phyloP scores from a whole-genome alignment of 2,797 vertebrate species.

The Forpus xanthops region DNA sequence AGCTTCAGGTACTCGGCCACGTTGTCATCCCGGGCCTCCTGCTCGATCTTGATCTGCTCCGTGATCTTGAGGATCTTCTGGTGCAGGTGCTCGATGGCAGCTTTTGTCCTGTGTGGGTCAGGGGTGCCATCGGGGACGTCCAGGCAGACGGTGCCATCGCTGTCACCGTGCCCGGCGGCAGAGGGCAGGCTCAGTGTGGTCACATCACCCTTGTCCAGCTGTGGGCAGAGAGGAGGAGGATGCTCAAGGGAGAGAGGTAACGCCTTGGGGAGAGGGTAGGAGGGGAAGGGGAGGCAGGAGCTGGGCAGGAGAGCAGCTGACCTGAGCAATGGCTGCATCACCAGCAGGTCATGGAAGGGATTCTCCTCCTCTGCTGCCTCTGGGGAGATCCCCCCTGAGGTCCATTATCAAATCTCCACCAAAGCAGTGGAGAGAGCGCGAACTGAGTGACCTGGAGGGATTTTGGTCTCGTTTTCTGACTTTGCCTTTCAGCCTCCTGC shows the following conservation, averaged over 20 bases:
- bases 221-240: background rate
- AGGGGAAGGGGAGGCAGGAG: background rate
- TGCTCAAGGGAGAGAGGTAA: background rate
- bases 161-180: constrained; percentile 85
- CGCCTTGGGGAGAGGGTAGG: accelerated
- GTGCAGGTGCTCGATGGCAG: constrained; percentile 93
- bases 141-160: constrained; percentile 89
- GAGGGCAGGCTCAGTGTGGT: constrained; percentile 82
- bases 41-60: constrained; percentile 97
- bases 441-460: background rate
- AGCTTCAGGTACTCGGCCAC: constrained; percentile 97
- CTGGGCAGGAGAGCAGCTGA: background rate
- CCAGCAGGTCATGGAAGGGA: background rate
- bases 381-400: background rate
- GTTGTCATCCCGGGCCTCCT: constrained; percentile 96
- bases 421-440: background rate
- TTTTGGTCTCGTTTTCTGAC: background rate
- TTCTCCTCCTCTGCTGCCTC: background rate
- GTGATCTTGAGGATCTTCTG: constrained; percentile 99
- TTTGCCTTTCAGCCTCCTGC: background rate
- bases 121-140: constrained; percentile 83
- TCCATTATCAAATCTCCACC: background rate
- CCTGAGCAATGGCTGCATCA: background rate
- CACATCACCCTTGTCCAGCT: constrained; percentile 95
- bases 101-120: constrained; percentile 90